Conservation (phyloP, 92 coral and sea anemone species). For the Zoanthus sansibaricus region DNA sequence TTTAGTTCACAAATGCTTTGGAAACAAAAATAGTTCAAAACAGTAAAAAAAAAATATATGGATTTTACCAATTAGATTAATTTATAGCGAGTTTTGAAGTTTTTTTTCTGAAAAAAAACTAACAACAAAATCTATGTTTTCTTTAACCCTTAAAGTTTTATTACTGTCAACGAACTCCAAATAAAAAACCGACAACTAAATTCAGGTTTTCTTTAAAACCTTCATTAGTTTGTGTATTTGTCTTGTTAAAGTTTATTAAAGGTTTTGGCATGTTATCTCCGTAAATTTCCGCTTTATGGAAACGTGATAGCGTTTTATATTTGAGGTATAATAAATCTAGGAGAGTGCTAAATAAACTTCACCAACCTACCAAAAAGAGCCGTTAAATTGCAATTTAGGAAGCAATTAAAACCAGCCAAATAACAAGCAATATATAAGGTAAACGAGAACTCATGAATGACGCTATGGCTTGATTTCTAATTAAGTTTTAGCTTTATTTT, state of each 20-base stretch:
- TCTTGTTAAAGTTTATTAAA: conserved; percentile 90
- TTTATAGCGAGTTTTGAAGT: conserved; percentile 39
- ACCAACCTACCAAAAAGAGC: conserved; percentile 78
- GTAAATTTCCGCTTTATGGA: conserved; percentile 75
- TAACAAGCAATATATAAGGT: conserved; percentile 64
- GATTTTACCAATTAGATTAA: conserved; percentile 36
- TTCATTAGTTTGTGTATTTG: conserved; percentile 79
- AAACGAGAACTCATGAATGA: conserved; percentile 45
- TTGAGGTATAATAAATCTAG: conserved; percentile 86
- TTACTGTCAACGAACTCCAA: conserved; percentile 77
- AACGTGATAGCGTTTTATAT: conserved; percentile 75
- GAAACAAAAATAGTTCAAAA: conserved; percentile 16
- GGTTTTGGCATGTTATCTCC: conserved; percentile 80
- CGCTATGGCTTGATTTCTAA: conserved; percentile 65
- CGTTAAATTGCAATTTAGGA: conserved; percentile 81
- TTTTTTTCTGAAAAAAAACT: conserved; percentile 16
- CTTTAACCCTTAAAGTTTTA: conserved; percentile 65
- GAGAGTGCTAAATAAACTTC: conserved; percentile 91
- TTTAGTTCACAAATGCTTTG: background rate
- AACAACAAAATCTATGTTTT: conserved; percentile 55
- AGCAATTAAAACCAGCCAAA: conserved; percentile 84
- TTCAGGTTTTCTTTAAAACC: conserved; percentile 57
- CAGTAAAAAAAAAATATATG: background rate
- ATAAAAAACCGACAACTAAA: conserved; percentile 54
- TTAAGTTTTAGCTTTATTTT: conserved; percentile 66